Base-by-base conservation (phyloP, 1,140 invertebrate species). In the Mizuhopecten yessoensis region DNA sequence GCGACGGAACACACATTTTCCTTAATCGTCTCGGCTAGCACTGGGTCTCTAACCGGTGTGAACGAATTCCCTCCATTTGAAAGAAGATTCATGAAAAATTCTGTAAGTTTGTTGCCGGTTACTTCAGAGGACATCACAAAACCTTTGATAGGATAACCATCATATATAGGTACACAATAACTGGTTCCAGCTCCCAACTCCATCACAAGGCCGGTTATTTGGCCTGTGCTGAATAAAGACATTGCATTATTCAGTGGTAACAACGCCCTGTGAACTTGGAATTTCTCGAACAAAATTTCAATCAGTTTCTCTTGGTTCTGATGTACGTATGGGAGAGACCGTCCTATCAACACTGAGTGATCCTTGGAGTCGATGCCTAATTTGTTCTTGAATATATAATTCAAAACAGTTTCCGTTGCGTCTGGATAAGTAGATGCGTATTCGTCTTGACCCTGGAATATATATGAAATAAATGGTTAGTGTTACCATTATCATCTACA, bases 61-160 rank as follows among this genome's bases (percentile, higher is more conserved):
- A n/a, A 75, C 9, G 57, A 75, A 13, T 75, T 23, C 2, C 17
- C 42, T 45, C 17, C 9, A 15, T 75, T 75, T 75, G 57, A 75
- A 29, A 75, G 57, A n/a, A 75, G 57, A 75, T 75, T 75, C 57
- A 75, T 75, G 57, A 75, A 75, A 29, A 75, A 75, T 29, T 75
- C 57, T 0, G 57, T 75, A n/a, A 75, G 57, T 75, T 75, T 75
- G 17, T 75, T 75, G 1, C 57, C 57, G 23, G 57, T 75, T 29
- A 75, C 57, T 2, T 75, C 57, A 3, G 57, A 75, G 9, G 57
- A 75, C 57, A 75, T 75, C 23, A 75, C 17, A n/a, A 75, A 75
- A n/a, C 57, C 57, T 75, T 75, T 75, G 23, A 29, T n/a, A n/a
- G 57, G 57, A 13, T 29, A 75, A 29, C 57, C 57, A 0, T 75